Base-by-base conservation (phyloP, 2,113 vertebrate genomes). In the Morone saxatilis region DNA sequence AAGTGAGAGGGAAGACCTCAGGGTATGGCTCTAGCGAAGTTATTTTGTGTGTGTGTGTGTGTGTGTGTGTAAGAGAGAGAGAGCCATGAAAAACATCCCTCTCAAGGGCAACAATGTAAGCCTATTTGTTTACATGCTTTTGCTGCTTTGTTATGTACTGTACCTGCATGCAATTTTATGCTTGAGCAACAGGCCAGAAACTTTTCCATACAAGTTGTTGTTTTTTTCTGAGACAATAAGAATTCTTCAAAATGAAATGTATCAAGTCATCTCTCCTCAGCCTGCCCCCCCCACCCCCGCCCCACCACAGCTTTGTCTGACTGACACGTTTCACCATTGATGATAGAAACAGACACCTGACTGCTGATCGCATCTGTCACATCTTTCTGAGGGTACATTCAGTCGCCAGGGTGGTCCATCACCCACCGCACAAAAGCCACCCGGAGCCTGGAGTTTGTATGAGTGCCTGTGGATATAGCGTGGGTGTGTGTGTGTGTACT, bases 401-500 rank as follows among this genome's bases (percentile, higher is more conserved):
- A 88, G 65, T 81, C 77, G 47, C 75, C 85, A 79, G 92, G 93
- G 93, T 93, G 93, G 93, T 94, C 93, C 61, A 11, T 71, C 77
- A 69, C 60, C 60, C 36, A 41, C 17, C 45, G 40, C 71, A 73
- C 72, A 90, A 80, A 66, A 84, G 81, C 78, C 77, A 68, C 70
- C 81, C 60, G 16, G 75, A 80, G 78, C 45, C 74, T 66, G 75
- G 61, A 85, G 80, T 72, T 78, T 78, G 47, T 5, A 61, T 10
- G 11, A 51, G 67, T 59, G 87, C 78, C 56, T 68, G 86, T 83
- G 85, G 59, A 57, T 80, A 63, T 70, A 36, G 57, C 7, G 22
- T 65, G 77, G 19, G 71, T 71, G 69, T 61, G 45, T 51, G 51
- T 47, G 59, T 75, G 72, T 70, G 51, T 83, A 5, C 4, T 11